These are phyloP conservation scores for Chaitophorus viminalis DNA, from an alignment of 2,888 invertebrate genomes.

Conservation along the genomic window DNA sequence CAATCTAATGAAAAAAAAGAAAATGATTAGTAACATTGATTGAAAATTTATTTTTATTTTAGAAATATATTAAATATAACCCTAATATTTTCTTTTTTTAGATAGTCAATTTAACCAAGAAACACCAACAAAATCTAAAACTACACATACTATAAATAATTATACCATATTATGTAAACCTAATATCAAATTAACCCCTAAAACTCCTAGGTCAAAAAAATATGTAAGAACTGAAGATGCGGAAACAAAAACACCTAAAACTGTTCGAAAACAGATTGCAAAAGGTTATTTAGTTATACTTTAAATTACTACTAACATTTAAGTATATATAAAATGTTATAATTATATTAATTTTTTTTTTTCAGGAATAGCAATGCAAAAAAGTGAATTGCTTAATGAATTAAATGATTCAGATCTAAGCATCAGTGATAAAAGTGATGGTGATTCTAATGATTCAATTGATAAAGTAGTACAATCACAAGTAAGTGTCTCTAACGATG, in stretches of 20 bases:
- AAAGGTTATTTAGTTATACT: conserved; percentile 63
- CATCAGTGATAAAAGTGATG: conserved; percentile 67
- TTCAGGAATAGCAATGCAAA: conserved; percentile 64
- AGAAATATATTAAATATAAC: no score
- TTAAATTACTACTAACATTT: background rate
- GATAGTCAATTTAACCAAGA: conserved; percentile 6
- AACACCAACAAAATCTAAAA: conserved; percentile 41
- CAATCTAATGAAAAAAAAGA: no score
- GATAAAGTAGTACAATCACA: background rate
- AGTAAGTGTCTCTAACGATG: background rate
- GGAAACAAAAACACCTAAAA: conserved; percentile 37
- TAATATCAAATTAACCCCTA: background rate
- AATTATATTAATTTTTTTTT: background rate
- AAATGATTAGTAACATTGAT: no score
- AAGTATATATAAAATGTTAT: background rate
- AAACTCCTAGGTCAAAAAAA: conserved; percentile 16
- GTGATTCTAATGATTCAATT: conserved; percentile 32
- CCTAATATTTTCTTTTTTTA: no score
- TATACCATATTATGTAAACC: background rate
- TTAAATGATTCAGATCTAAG: conserved; percentile 65
- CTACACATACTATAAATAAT: background rate
- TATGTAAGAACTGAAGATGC: background rate
- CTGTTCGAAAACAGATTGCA: conserved; percentile 45
- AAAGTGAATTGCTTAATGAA: conserved; percentile 65
- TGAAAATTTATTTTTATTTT: no score